Evolutionary conservation across 1,140 invertebrate genomes (phyloP), one percentile per base, ranked within the genome.

Genomic region (Musca domestica): DNA sequence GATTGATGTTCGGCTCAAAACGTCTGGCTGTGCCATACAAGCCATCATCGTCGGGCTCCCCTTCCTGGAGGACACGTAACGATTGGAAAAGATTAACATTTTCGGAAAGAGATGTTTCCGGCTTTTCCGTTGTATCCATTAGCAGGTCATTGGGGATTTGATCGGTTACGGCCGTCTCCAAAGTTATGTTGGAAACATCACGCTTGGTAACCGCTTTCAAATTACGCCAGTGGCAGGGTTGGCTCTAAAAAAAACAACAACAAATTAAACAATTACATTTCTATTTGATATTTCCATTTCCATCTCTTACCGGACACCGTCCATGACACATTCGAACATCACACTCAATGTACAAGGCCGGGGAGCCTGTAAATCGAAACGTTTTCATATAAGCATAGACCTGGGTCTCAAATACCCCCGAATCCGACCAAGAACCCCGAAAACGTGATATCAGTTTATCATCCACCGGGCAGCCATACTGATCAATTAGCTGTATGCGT

Each of bases 361-460:
- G 94, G 0, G 93, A 95, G 9, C 94, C 94, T 0, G 94, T 96
- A 81, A 96, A 96, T 69, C 94, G 86, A 82, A 96, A 96, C 3
- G 95, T 95, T 84, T 96, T 96, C 91, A 96, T 94, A 76, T 96
- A 96, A 1, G 95, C 94, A 78, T 93, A 96, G 10, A 96, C 93
- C 80, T 95, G 93, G 0, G 93, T 95, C 83, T 95, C 93, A 78
- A 92, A 95, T n/a, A 95, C 87, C 27, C 92, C 93, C 47, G 90
- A 88, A 74, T 95, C 92, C 0, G 91, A 92, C 93, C 93, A 94
- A n/a, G 92, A 93, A 19, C 95, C 94, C 46, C 94, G 87, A 82
- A 96, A 96, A 73, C 92, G 88, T 66, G 93, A 95, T 77, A 96
- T 96, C 41, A 96, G 82, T 79, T 96, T 95, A 76, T 95, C 93